Conservation (phyloP, 1,140 invertebrate genomes). For the Megathymus violae region DNA sequence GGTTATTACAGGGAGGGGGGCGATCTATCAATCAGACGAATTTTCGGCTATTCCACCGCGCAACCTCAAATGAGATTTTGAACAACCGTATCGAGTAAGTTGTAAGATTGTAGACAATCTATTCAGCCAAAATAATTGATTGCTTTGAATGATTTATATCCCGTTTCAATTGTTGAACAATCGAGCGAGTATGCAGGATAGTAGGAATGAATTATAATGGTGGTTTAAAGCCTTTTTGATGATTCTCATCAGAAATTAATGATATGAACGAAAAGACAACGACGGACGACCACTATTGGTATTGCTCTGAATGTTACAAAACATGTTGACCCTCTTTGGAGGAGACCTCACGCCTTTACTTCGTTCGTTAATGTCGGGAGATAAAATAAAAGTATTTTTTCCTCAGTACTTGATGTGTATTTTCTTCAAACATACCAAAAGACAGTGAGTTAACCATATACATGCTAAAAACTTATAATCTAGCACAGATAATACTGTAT, state of each 20-base stretch:
- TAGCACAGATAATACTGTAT: no score
- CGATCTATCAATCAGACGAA: slow-evolving; percentile 55
- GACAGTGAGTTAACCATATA: no score
- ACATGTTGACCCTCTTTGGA: no score
- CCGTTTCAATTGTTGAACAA: slow-evolving; percentile 17
- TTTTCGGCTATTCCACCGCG: slow-evolving; percentile 26
- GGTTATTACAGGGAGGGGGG: slow-evolving; percentile 48
- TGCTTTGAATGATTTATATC: slow-evolving; percentile 26
- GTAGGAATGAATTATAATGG: slow-evolving; percentile 16
- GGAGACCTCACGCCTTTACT: no score
- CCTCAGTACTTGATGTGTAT: no score
- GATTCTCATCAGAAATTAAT: background rate
- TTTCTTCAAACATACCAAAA: no score
- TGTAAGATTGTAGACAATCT: slow-evolving; percentile 19
- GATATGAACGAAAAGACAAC: no score
- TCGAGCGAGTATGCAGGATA: slow-evolving; percentile 14
- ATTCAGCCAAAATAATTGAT: slow-evolving; percentile 21
- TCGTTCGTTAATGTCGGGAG: no score
- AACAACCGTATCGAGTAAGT: slow-evolving; percentile 22
- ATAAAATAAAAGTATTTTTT: no score
- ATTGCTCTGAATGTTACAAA: no score
- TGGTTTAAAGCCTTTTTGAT: background rate
- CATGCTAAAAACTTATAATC: no score
- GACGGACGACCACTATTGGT: no score
- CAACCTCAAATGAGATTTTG: slow-evolving; percentile 29